phyloP scores from a whole-genome alignment of 2,113 vertebrate species.

The Brachirus orientalis region DNA sequence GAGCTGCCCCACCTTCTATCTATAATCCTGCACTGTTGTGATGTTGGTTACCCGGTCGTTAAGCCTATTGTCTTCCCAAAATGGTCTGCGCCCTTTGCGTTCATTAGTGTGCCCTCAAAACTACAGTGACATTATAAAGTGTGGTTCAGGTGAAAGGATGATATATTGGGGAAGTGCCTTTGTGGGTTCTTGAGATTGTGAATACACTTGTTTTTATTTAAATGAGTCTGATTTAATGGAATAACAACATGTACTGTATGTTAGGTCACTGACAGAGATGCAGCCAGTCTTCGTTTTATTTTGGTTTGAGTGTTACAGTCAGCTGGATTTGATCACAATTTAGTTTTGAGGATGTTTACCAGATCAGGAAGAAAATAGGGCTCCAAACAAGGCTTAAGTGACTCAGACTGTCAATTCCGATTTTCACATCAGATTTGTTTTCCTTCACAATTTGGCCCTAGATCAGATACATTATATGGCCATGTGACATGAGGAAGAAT shows the following conservation, averaged over 20 bases:
- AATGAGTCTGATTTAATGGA: conserved; percentile 15
- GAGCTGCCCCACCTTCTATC: not conserved
- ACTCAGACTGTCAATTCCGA: no score
- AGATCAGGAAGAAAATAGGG: not conserved
- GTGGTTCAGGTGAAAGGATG: conserved; percentile 45
- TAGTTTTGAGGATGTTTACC: not conserved
- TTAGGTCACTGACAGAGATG: no score
- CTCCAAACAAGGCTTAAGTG: not conserved
- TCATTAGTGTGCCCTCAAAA: conserved; percentile 39
- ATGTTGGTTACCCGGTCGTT: conserved; percentile 52
- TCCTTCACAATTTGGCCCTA: no score
- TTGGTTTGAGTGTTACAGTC: no score
- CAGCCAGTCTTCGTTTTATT: no score
- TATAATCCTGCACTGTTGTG: conserved; percentile 44
- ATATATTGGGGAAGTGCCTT: no score
- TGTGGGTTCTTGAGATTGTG: no score
- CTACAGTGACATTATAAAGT: conserved; percentile 42
- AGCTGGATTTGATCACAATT: no score
- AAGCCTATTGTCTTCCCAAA: conserved; percentile 61
- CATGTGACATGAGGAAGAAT: no score
- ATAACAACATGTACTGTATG: no score
- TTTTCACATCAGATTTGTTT: no score
- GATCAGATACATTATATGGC: no score
- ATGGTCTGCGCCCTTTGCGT: conserved; percentile 49
- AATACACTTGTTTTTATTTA: not conserved